A percentile compares a stretch with the other conserved stretches of the same genome.
phyloP scores from a whole-genome alignment of 2,888 invertebrate species.

The Vesta saturnalis region DNA sequence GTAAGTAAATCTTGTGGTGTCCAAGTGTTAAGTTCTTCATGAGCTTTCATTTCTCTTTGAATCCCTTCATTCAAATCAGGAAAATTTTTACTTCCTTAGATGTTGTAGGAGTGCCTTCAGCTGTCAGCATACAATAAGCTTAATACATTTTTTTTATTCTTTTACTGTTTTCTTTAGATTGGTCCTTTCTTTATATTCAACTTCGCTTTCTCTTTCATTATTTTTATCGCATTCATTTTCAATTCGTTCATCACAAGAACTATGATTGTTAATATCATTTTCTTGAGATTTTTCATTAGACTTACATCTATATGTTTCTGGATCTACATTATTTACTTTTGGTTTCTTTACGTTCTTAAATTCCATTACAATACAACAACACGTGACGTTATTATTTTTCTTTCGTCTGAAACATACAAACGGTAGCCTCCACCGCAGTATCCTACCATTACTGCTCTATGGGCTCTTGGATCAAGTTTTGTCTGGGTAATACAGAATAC shows the following conservation, averaged over 20 bases:
- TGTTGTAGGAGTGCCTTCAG: conserved; percentile 12
- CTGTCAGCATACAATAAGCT: conserved; percentile 22
- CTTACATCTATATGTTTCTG: too few relatives aligned
- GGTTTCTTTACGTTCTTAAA: too few relatives aligned
- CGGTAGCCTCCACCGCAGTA: too few relatives aligned
- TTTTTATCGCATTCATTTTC: too few relatives aligned
- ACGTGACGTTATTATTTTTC: conserved; percentile 20
- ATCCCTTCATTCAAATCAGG: conserved; percentile 38
- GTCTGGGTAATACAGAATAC: conserved; percentile 39
- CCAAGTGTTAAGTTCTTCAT: conserved; percentile 36
- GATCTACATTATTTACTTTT: too few relatives aligned
- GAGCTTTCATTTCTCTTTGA: conserved; percentile 35
- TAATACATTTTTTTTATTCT: conserved; percentile 26
- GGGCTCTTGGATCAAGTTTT: conserved; percentile 2
- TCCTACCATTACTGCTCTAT: neutral
- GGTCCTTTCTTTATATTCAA: too few relatives aligned
- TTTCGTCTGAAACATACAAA: neutral
- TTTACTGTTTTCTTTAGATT: too few relatives aligned
- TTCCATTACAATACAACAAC: too few relatives aligned
- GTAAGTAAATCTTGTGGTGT: conserved; percentile 32
- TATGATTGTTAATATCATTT: too few relatives aligned
- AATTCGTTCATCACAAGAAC: too few relatives aligned
- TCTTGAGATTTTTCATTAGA: too few relatives aligned
- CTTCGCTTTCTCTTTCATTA: too few relatives aligned
- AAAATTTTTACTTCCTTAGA: conserved; percentile 11